A percentile compares a stretch with the other conserved stretches of the same genome.
Evolutionary conservation across 2,888 invertebrate genomes (phyloP).

Genomic region (Mamestra brassicae): DNA sequence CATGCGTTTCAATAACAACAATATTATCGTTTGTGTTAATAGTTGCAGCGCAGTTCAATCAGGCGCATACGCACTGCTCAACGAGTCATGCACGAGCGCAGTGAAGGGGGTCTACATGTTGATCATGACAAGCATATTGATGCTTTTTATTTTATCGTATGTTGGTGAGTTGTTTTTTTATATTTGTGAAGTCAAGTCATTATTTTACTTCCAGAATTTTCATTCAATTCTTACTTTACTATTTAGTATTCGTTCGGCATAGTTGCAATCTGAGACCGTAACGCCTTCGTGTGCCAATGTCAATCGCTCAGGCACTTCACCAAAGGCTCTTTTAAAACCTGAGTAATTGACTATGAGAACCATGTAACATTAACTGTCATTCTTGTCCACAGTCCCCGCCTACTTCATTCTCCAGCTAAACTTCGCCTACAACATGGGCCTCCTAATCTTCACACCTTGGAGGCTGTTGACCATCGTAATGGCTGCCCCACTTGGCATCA

Average conservation of each 20-base stretch:
- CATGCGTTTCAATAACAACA: background rate
- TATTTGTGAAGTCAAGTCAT: background rate
- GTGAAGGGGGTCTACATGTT: slow-evolving; percentile 58
- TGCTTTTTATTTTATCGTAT: slow-evolving; percentile 61
- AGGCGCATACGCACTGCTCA: slow-evolving; percentile 59
- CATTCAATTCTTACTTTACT: no score
- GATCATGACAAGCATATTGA: slow-evolving; percentile 58
- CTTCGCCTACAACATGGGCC: slow-evolving; percentile 66
- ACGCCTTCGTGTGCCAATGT: no score
- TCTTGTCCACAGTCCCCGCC: slow-evolving; percentile 62
- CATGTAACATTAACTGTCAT: background rate
- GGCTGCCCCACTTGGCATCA: slow-evolving; percentile 90
- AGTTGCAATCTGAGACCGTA: no score
- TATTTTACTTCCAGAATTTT: no score
- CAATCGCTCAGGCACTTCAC: no score
- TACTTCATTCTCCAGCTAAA: slow-evolving; percentile 68
- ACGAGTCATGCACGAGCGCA: slow-evolving; percentile 60
- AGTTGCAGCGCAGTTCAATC: slow-evolving; percentile 68
- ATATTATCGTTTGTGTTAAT: slow-evolving; percentile 15
- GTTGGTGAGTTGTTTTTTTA: slow-evolving; percentile 56
- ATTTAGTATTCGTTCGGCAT: no score
- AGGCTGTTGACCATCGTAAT: slow-evolving; percentile 75
- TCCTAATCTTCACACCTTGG: slow-evolving; percentile 75
- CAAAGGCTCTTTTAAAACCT: no score
- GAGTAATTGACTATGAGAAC: no score